Evolutionary conservation across 2,888 invertebrate genomes (phyloP).

Genomic region (Erebia aethiops): DNA sequence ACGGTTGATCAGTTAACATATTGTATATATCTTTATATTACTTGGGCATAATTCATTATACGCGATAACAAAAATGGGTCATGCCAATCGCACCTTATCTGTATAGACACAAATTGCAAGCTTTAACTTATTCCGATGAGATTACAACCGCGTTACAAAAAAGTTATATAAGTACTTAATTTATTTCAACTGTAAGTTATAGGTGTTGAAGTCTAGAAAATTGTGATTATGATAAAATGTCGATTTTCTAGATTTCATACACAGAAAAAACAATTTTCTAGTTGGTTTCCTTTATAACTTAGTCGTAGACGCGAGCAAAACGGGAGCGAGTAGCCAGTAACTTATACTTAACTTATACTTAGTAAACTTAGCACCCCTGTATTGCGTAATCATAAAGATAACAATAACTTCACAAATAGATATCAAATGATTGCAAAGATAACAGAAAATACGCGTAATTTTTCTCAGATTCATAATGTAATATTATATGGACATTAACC

Average conservation of each 20-base stretch:
- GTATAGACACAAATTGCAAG: neutral
- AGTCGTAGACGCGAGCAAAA: no score
- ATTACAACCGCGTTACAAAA: neutral
- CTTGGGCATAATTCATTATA: no score
- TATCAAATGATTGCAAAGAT: conserved; percentile 13
- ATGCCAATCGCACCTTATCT: conserved; percentile 7
- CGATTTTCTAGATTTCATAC: no score
- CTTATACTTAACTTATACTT: no score
- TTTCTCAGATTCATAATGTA: neutral
- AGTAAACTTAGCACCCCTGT: no score
- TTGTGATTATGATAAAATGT: no score
- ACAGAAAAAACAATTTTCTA: no score
- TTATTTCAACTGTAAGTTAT: no score
- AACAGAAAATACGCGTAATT: neutral
- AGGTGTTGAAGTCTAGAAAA: no score
- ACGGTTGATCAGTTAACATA: neutral
- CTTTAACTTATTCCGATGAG: conserved; percentile 7
- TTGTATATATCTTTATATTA: neutral
- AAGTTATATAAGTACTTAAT: neutral
- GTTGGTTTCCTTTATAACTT: no score
- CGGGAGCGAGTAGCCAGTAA: no score
- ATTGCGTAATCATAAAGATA: neutral
- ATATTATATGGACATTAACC: neutral
- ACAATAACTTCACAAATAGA: conserved; percentile 10
- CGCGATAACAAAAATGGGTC: conserved; percentile 9